Percentiles rank a stretch among this genome's conserved stretches.
These are phyloP conservation scores for Mesorhabditis sp. DNA, from an alignment of 2,888 invertebrate species.

Conservation along the genomic window DNA sequence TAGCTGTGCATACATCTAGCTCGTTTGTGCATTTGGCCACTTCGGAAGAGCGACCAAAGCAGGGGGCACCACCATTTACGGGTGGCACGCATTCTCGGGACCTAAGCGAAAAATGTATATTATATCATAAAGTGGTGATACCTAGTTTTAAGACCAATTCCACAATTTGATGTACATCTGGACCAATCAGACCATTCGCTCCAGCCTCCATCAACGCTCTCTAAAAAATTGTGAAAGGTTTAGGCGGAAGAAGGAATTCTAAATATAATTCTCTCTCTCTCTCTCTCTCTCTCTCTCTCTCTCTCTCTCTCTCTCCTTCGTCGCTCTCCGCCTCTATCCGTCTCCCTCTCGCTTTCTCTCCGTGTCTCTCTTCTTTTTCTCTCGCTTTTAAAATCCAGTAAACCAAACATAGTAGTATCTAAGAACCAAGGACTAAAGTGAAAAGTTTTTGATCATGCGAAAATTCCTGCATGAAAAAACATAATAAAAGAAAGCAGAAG, in stretches of 20 bases:
- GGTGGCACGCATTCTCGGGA: constrained; percentile 34
- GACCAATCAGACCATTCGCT: constrained; percentile 54
- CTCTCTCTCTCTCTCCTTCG: too few species aligned
- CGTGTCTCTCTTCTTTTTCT: too few species aligned
- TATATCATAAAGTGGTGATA: background rate
- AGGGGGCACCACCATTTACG: constrained; percentile 40
- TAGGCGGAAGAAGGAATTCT: too few species aligned
- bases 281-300: too few species aligned
- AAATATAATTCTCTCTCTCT: too few species aligned
- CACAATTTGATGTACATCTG: constrained; percentile 40
- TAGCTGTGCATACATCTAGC: constrained; percentile 17
- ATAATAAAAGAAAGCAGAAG: constrained; percentile 7
- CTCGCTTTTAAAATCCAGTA: too few species aligned
- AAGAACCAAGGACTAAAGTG: too few species aligned
- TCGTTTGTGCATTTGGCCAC: constrained; percentile 28
- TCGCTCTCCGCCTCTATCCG: too few species aligned
- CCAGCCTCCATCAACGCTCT: constrained; percentile 53
- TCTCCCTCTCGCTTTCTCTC: too few species aligned
- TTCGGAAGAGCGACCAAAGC: constrained; percentile 48
- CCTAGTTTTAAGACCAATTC: constrained; percentile 42
- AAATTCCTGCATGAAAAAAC: background rate
- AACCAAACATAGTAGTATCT: too few species aligned
- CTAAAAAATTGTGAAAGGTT: constrained; percentile 10
- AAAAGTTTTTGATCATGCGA: too few species aligned
- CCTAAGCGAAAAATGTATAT: constrained; percentile 14